These are phyloP conservation scores for Pantherophis alleghaniensis DNA, from an alignment of 2,797 vertebrate genomes.

Conservation along the genomic window DNA sequence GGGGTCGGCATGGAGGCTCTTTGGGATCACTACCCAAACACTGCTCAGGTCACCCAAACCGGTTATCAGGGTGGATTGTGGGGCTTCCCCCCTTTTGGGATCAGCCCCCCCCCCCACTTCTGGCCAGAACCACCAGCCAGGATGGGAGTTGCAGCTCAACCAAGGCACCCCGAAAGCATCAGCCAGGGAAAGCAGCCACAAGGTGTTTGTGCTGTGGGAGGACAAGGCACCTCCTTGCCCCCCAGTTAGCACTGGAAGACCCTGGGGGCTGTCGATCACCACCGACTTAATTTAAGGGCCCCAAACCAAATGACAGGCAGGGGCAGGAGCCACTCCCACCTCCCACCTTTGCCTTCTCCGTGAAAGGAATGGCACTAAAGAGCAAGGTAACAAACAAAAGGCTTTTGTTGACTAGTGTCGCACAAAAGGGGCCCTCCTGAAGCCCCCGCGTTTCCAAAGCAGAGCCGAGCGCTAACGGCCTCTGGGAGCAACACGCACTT, in stretches of 20 bases:
- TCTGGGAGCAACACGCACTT: constrained; percentile 71
- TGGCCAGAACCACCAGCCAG: not conserved
- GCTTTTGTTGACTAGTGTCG: not conserved
- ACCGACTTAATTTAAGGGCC: not conserved
- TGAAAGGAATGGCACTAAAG: not conserved
- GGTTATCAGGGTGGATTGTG: not conserved
- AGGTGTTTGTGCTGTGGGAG: not conserved
- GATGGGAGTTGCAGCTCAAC: not conserved
- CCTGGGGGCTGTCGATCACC: not conserved
- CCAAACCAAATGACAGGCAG: not conserved
- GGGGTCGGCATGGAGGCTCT: accelerated
- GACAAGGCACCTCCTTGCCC: not conserved
- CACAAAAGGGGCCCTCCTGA: too few relatives aligned
- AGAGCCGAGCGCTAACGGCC: not conserved
- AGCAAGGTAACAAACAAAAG: too few relatives aligned
- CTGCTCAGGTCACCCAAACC: not conserved
- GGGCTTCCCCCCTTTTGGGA: not conserved
- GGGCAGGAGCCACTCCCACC: not conserved
- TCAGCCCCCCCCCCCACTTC: not conserved
- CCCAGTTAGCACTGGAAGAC: not conserved
- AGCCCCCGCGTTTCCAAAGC: not conserved
- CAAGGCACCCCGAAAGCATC: not conserved
- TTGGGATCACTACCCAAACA: not conserved
- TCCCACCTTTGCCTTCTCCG: not conserved
- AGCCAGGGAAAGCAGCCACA: not conserved